phyloP scores from a whole-genome alignment of 2,797 vertebrate species.

The Decapterus maruadsi region DNA sequence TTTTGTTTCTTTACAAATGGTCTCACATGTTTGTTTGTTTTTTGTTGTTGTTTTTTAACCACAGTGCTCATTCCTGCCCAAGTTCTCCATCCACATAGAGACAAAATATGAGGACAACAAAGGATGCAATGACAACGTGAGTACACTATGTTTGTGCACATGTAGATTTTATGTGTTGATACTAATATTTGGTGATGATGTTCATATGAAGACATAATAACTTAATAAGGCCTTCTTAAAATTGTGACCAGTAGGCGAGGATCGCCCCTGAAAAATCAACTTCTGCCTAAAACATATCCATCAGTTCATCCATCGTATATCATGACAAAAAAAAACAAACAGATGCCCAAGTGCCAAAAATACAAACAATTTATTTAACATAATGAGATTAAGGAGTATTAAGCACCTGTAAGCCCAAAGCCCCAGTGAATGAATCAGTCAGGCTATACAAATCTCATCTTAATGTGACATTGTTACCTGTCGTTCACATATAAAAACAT shows the following conservation, averaged over 20 bases:
- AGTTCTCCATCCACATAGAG: constrained; percentile 98
- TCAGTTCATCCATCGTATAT: too few species aligned
- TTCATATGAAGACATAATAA: not conserved
- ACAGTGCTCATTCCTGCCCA: constrained; percentile 95
- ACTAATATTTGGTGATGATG: not conserved
- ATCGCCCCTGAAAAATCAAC: not conserved
- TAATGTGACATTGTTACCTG: constrained; percentile 21
- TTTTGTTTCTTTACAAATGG: constrained; percentile 23
- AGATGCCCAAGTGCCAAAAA: too few species aligned
- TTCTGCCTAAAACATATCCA: too few species aligned
- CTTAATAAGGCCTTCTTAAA: not conserved
- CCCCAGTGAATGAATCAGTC: constrained; percentile 23
- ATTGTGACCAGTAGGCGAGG: not conserved
- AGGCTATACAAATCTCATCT: constrained; percentile 20
- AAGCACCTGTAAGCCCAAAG: constrained; percentile 10
- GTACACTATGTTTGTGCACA: constrained; percentile 60
- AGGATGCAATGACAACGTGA: constrained; percentile 93
- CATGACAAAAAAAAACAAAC: too few species aligned
- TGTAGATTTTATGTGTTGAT: not conserved
- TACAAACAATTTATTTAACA: too few species aligned
- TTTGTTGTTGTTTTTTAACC: constrained; percentile 45
- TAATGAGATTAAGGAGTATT: not conserved
- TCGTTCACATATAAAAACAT: constrained; percentile 11
- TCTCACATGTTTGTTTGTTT: constrained; percentile 13
- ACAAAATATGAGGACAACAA: constrained; percentile 90